Base-by-base conservation (phyloP, 2,113 vertebrate genomes). In the Romanogobio albipinnatus region DNA sequence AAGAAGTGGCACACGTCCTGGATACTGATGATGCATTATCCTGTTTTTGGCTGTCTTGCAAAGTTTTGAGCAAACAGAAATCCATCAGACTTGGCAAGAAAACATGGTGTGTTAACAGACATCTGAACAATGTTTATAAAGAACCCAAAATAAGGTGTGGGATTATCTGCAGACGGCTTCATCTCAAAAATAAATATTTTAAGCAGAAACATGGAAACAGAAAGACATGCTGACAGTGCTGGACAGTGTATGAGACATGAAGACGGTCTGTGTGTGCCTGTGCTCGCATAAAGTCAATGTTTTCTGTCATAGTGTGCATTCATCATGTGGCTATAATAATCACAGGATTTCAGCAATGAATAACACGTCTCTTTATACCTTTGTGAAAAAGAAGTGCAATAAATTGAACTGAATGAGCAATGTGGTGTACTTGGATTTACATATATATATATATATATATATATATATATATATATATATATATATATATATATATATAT, bases 131-230 rank as follows among this genome's bases (percentile, higher is more conserved):
- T 11, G 22, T 74, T 74, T 74, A 74, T 74, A 49, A 74, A 74
- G 71, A 49, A 49, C 3, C 71, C 59, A 36, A 62, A 26, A 79
- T 62, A 58, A 59, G 53, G 22, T 59, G 15, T 59, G 36, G 43
- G 45, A 66, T 77, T 33, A 84, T 43, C 22, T 24, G 43, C 45
- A 66, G 43, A 84, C 26, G 24, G 84, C 90, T 92, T 93, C 90
- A 92, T 91, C 90, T 90, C 84, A 10, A 1, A 89, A 90, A 92
- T 91, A 93, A 92, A 93, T 92, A 91, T 90, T 90, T 89, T 89
- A 91, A 89, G 90, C 87, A 92, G 92, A 92, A 79, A 91, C 82
- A 89, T 56, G 43, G 26, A 64, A 84, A 39, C 43, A 9, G 15
- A 24, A 9, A 58, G 51, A 76, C 75, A 36, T 36, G 51, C 19